Base-by-base conservation (phyloP, 2,888 invertebrate species). In the Microctonus brassicae region DNA sequence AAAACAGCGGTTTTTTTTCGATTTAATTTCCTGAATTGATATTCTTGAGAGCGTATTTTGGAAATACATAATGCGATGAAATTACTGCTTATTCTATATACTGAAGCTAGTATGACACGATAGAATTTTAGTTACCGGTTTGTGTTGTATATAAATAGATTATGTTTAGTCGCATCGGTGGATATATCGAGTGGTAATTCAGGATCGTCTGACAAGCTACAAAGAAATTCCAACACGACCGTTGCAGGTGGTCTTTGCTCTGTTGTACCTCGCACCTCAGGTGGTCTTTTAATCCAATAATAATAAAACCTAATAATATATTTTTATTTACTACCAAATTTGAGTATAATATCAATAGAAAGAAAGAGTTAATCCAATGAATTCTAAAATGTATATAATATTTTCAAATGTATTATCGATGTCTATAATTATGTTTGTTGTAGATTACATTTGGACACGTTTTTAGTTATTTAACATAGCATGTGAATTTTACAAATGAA, bases 301-400 rank as follows among this genome's bases (percentile, higher is more conserved):
- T 39, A 39, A 39, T n/a, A 57, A 55, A 22, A 34, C 52, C 66
- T 69, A 62, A 73, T 55, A 69, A 66, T 66, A 61, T 61, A 69
- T 57, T 47, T 72, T 72, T 69, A 68, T 69, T 60, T 60, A 47
- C 34, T 33, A 61, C 47, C 36, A 58, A 64, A 1, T n/a, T 29
- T 42, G 6, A 42, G 2, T 13, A 42, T n/a, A 42, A 13, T 13
- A 6, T 42, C 4, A 42, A 13, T 2, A n/a, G n/a, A n/a, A n/a
- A n/a, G n/a, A n/a, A n/a, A n/a, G n/a, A n/a, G n/a, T n/a, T n/a
- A n/a, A n/a, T n/a, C n/a, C n/a, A n/a, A n/a, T n/a, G n/a, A n/a
- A n/a, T n/a, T n/a, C n/a, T n/a, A n/a, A n/a, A n/a, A n/a, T n/a
- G n/a, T n/a, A n/a, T n/a, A n/a, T n/a, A n/a, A n/a, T n/a, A n/a